Percentiles rank a stretch among this genome's conserved stretches.
Conservation (phyloP, 2,113 vertebrate species). For the Zosterops hypoxanthus region DNA sequence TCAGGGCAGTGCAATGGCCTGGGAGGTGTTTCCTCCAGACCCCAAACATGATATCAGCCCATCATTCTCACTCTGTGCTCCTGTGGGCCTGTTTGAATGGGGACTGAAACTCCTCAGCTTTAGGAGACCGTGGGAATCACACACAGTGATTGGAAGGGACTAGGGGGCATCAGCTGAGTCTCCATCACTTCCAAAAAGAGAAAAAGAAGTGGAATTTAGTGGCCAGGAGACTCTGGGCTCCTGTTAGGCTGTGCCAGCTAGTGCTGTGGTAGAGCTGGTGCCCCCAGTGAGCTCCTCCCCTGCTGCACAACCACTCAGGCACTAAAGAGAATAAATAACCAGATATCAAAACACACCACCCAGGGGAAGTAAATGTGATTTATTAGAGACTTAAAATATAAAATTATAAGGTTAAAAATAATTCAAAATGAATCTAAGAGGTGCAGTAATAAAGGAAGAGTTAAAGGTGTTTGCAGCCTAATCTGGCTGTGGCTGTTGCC, state of each 20-base stretch:
- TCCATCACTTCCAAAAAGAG: background rate
- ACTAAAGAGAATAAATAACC: conserved; percentile 36
- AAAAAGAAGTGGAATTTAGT: background rate
- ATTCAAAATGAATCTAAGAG: conserved; percentile 23
- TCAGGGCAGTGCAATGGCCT: background rate
- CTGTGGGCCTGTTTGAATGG: background rate
- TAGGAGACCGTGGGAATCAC: background rate
- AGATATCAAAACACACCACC: conserved; percentile 12
- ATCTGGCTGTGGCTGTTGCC: background rate
- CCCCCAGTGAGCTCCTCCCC: background rate
- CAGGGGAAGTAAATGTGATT: background rate
- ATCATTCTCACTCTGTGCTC: background rate
- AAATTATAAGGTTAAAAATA: conserved; percentile 30
- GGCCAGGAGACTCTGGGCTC: background rate
- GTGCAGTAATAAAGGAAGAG: conserved; percentile 15
- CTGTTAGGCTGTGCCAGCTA: background rate
- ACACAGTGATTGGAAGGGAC: background rate
- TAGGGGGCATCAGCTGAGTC: background rate
- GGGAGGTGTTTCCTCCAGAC: background rate
- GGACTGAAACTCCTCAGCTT: background rate
- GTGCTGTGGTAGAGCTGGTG: background rate
- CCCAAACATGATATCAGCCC: background rate
- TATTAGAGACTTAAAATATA: conserved; percentile 29
- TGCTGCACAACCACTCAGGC: background rate
- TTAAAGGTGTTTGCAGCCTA: background rate